Evolutionary conservation across 2,888 invertebrate species (phyloP).

Genomic region (Synanthedon andrenaeformis): DNA sequence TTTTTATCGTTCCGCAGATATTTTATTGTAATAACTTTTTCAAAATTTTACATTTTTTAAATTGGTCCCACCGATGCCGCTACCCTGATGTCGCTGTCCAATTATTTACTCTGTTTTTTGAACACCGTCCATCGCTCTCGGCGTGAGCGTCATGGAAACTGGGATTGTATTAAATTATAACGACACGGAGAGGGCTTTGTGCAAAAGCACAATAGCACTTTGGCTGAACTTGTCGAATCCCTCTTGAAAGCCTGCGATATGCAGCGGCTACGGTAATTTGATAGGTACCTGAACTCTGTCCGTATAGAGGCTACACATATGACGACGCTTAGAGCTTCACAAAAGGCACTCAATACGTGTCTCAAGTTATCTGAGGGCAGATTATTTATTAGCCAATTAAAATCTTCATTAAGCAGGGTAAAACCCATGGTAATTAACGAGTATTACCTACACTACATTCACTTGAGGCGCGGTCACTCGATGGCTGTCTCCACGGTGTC

Average conservation of each 20-base stretch:
- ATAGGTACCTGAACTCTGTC: too few species aligned
- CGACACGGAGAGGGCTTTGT: neutral
- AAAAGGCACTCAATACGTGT: too few species aligned
- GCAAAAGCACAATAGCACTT: neutral
- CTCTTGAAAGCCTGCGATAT: neutral
- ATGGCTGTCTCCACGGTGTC: too few species aligned
- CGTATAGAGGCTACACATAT: too few species aligned
- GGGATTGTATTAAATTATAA: neutral
- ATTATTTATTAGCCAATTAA: too few species aligned
- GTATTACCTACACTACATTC: too few species aligned
- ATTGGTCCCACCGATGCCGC: neutral
- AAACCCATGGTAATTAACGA: too few species aligned
- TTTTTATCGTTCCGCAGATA: conserved; percentile 8
- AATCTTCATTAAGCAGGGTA: too few species aligned
- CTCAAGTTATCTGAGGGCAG: too few species aligned
- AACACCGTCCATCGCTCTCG: neutral
- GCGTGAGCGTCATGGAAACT: too few species aligned
- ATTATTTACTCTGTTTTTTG: neutral
- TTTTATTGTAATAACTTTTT: conserved; percentile 5
- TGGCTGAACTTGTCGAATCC: neutral
- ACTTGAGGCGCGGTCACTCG: too few species aligned
- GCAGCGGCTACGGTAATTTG: neutral
- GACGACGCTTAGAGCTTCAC: too few species aligned
- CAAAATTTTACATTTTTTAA: conserved; percentile 1
- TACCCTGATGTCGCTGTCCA: neutral